Base-by-base conservation (phyloP, 2,888 invertebrate species). In the Colostygia pectinataria region DNA sequence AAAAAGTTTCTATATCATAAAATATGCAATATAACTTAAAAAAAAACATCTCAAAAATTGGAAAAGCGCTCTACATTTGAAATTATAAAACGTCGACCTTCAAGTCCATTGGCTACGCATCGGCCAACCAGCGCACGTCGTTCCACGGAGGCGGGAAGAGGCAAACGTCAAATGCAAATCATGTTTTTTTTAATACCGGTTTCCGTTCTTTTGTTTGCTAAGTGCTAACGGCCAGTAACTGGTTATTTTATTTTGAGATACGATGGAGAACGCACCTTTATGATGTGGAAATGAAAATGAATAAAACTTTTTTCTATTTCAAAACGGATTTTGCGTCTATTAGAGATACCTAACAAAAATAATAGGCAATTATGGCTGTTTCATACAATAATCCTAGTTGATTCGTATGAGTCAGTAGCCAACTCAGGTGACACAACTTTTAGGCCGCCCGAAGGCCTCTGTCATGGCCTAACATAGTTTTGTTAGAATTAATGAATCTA, bases 81-180 rank as follows among this genome's bases (percentile, higher is more conserved):
- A 51, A 40, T 43, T 41, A 40, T 31, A 56, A 58, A 50, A 53
- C 45, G 38, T 43, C 55, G 62, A 65, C 62, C 63, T 74, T 74
- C 63, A 58, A 63, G 71, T 70, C 76, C 70, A 84, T 88, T 86
- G 87, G 88, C 53, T 59, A 59, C 39, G 53, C 53, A 44, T 27
- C 65, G 63, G 57, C 88, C 87, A 88, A 89, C 85, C 60, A 68
- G 63, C 57, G 69, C 58, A 59, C 71, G 53, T 57, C 58, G 27
- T 58, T 54, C 64, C 53, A 53, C 59, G 81, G 75, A 85, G 88
- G 87, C 88, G 88, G 88, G 84, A 86, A 87, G 81, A 80, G 84
- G 81, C 81, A 76, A 81, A 82, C 82, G 83, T 82, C 84, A 83
- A 65, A 87, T 85, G 87, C 80, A 85, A 88, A 87, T 86, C 77